Percentiles rank a stretch among this genome's conserved stretches.
Conservation (phyloP, 2,113 vertebrate genomes). For the Hydrolagus affinis region DNA sequence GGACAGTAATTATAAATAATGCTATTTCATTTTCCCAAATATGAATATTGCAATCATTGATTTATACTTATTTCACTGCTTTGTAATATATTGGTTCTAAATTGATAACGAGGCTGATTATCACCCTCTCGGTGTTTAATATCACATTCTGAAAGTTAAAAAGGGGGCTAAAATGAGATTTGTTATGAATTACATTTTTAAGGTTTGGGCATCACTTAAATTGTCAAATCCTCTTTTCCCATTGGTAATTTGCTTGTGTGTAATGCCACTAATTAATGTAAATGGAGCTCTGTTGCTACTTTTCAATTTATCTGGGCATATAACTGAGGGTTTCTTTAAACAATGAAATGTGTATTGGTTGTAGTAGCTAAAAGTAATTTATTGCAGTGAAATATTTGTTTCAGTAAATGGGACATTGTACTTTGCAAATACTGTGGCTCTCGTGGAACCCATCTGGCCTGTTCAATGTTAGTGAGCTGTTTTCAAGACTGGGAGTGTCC, state of each 20-base stretch:
- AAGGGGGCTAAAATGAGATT: too few species aligned
- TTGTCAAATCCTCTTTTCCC: neutral
- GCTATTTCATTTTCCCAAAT: too few species aligned
- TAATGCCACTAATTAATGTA: neutral
- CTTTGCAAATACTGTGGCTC: constrained; percentile 84
- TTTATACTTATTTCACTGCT: too few species aligned
- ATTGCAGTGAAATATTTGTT: constrained; percentile 35
- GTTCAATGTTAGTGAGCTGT: constrained; percentile 62
- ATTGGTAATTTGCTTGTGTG: neutral
- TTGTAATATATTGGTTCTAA: too few species aligned
- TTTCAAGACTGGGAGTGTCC: constrained; percentile 75
- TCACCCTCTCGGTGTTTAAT: neutral
- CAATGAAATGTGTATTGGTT: neutral
- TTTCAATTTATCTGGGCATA: neutral
- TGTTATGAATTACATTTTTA: neutral
- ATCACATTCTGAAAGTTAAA: neutral
- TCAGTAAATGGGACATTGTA: constrained; percentile 78
- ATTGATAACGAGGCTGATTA: neutral
- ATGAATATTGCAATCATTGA: too few species aligned
- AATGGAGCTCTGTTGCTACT: neutral
- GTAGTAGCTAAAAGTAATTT: neutral
- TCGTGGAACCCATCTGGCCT: constrained; percentile 81
- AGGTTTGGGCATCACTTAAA: neutral
- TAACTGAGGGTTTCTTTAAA: neutral
- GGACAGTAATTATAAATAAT: too few species aligned